Base-by-base conservation (phyloP, 1,140 invertebrate genomes). In the Calephelis nemesis region DNA sequence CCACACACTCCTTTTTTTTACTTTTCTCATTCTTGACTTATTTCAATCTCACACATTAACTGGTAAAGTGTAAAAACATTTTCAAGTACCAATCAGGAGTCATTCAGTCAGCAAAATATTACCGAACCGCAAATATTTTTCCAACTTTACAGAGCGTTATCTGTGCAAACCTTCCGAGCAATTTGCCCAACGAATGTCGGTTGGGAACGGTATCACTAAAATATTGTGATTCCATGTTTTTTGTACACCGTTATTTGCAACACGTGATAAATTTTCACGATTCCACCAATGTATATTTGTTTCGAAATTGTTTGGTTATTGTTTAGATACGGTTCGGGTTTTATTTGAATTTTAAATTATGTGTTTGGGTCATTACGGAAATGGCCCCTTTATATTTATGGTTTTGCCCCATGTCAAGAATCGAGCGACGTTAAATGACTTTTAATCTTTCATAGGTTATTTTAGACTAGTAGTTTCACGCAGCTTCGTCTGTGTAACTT, bases 201-300 rank as follows among this genome's bases (percentile, higher is more conserved):
- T 60, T 4, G 30, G 39, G 12, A 58, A 45, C 42, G 42, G 42
- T 45, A 45, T 45, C 42, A 45, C 42, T 45, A 45, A 39, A 58
- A 58, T 58, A 58, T 60, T 39, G 39, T n/a, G 40, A 60, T n/a
- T 30, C 42, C 11, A 60, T 40, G 39, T 60, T 60, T 39, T 60
- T 60, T 60, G 39, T 60, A 60, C 12, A 12, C 58, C 11, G 58
- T 60, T 60, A 60, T 60, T 40, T 40, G 58, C 7, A 60, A 60
- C 58, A 40, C 30, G 39, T 60, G 30, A 60, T 60, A 60, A 60
- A 60, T 60, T 60, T 60, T 60, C 39, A 60, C 58, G 58, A 40
- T 60, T 40, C 40, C 39, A n/a, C 30, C 39, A 42, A 60, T 39
- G 58, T 42, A 60, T n/a, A 40, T 60, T 60, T 60, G 58, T 60